Evolutionary conservation across 2,113 vertebrate species (phyloP).

Genomic region (Myotis brandtii): DNA sequence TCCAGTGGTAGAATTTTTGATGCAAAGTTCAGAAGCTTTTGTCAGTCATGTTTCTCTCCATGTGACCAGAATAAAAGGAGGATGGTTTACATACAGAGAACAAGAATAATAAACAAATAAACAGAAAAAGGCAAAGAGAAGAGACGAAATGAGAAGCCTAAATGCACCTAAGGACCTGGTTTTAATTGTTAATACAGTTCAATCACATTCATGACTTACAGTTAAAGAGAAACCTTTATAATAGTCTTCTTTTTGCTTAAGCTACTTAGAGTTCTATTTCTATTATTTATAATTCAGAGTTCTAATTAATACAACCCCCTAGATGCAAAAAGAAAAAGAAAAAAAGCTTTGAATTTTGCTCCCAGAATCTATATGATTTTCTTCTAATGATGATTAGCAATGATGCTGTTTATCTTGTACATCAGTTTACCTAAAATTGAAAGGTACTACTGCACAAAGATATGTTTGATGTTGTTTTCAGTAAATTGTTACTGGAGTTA

Average conservation of each 20-base stretch:
- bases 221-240: neutral
- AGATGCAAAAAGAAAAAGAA: neutral
- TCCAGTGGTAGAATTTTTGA: neutral
- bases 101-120: neutral
- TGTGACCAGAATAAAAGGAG: neutral
- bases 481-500: neutral
- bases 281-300: neutral
- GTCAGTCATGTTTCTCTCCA: neutral
- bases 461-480: neutral
- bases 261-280: neutral
- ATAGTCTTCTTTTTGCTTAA: neutral
- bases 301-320: neutral
- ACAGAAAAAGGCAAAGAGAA: neutral
- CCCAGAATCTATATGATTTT: neutral
- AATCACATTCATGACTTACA: neutral
- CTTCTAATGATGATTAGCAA: neutral
- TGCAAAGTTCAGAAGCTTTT: neutral
- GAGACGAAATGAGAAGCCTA: neutral
- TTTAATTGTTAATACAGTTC: neutral
- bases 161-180: neutral
- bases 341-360: conserved; percentile 21
- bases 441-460: neutral
- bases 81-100: neutral
- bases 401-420: neutral
- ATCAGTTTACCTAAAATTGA: neutral